Base-by-base conservation (phyloP, 2,888 invertebrate genomes). In the Incurvaria masculella region DNA sequence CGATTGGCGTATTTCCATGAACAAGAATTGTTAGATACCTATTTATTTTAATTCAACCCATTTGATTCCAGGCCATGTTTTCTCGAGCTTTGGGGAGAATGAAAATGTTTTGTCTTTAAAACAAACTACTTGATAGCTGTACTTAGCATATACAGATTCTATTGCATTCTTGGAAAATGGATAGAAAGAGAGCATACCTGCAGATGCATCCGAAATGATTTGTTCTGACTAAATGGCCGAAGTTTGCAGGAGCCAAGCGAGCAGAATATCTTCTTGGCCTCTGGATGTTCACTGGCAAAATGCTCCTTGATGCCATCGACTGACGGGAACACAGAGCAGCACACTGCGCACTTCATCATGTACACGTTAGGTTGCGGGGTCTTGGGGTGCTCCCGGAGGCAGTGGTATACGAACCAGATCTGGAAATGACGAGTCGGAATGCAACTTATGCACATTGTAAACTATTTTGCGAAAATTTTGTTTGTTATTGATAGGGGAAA, bases 321-420 rank as follows among this genome's bases (percentile, higher is more conserved):
- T 33, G 56, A 64, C 1, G 64, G 51, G 16, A 69, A 50, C 14
- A 72, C 69, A 8, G 66, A 42, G 39, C 68, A 67, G 50, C 80
- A 80, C 1, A 73, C 44, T 6, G 64, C 61, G 54, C 80, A 80
- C 52, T 79, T 79, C 16, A 74, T 57, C 0, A 79, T 58, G 52
- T 67, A 72, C 0, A 58, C 51, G 2, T 60, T 53, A 4, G n/a
- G 20, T 21, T 46, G 48, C 0, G 57, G 53, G 1, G 57, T 56
- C 2, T 53, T 50, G 16, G 56, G 50, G 49, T 79, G 79, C 20
- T 65, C 65, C 17, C 67, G 61, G 8, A 72, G 42, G 51, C 67
- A 66, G 51, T 79, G 79, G 52, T 76, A 65, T 10, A 64, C 59
- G 42, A 66, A 76, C 70, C 72, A 78, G 1, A 74, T 61, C 78